phyloP scores from a whole-genome alignment of 2,797 vertebrate species.

The Phoeniculus purpureus region DNA sequence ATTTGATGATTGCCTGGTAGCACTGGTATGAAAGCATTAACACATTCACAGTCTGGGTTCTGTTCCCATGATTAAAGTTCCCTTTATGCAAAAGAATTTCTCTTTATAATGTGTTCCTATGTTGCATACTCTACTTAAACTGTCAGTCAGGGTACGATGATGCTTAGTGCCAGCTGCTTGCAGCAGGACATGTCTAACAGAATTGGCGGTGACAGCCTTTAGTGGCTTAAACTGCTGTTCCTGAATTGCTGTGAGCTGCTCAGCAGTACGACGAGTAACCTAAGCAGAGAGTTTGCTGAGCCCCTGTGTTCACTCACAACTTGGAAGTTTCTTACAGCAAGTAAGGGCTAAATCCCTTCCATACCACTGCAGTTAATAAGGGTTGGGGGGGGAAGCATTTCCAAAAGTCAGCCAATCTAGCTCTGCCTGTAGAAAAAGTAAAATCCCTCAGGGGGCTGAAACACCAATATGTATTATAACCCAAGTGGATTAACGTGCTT shows the following conservation, averaged over 20 bases:
- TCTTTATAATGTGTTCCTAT: not conserved
- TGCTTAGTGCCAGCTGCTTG: slow-evolving; percentile 61
- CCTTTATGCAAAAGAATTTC: not conserved
- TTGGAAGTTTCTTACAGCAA: not conserved
- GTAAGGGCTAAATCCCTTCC: not conserved
- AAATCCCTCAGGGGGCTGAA: not conserved
- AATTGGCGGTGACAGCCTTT: not conserved
- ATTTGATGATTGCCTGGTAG: not conserved
- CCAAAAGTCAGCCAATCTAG: not conserved
- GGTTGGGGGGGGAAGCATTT: not conserved
- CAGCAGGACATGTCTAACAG: slow-evolving; percentile 30
- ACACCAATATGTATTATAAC: not conserved
- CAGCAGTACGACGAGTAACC: not conserved
- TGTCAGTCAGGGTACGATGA: slow-evolving; percentile 14
- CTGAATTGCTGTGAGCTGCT: not conserved
- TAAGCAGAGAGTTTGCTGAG: not conserved
- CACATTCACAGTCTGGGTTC: not conserved
- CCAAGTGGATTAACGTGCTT: not conserved
- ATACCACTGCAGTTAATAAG: not conserved
- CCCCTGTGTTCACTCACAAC: not conserved
- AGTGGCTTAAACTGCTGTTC: not conserved
- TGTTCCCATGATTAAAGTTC: not conserved
- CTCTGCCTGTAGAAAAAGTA: not conserved
- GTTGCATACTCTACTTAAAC: slow-evolving; percentile 58
- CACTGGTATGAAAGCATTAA: not conserved